Evolutionary conservation across 2,797 vertebrate species (phyloP), one percentile per base, ranked within the genome.

Genomic region (Tolypeutes matacus): DNA sequence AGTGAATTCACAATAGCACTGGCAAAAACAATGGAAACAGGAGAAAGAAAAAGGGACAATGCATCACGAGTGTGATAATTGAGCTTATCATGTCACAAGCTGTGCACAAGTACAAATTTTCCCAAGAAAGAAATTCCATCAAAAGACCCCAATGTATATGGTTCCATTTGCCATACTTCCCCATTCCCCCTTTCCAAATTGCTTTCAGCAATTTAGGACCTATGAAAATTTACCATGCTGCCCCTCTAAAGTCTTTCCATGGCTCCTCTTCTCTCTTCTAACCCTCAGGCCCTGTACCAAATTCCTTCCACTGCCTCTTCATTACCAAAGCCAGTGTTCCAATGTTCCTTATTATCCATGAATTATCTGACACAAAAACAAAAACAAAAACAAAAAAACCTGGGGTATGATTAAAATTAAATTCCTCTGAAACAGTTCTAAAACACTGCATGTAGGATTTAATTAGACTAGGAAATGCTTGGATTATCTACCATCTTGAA

Each of bases 401-500:
- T 6, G 18, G 20, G 7, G 9, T 67, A 27, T 69, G 46, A 17
- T 82, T 77, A 39, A 78, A 73, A 75, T 75, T 88, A 77, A 64
- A 29, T 69, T 83, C 42, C 25, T 36, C 60, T 70, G 72, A 84
- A 92, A 87, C 12, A 46, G 49, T 69, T 91, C 31, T 21, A 93
- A 95, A 77, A 70, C n/a, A 58, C 1, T 5, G 12, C 49, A 72
- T n/a, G 51, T 25, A 73, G 15, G 83, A 73, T 49, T 81, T 81
- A 93, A 87, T 80, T 80, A 69, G 31, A 58, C 17, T 70, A 84
- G 39, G 69, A 75, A 80, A 56, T 81, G 49, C 72, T 78, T 75
- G 4, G 20, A 77, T 34, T 87, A 20, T 34, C 42, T 86, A 34
- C 42, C 69, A 92, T 76, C 31, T 39, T 81, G 64, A 84, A 73